Evolutionary conservation across 2,113 vertebrate genomes (phyloP).

Genomic region (Protomyctophum bolini): DNA sequence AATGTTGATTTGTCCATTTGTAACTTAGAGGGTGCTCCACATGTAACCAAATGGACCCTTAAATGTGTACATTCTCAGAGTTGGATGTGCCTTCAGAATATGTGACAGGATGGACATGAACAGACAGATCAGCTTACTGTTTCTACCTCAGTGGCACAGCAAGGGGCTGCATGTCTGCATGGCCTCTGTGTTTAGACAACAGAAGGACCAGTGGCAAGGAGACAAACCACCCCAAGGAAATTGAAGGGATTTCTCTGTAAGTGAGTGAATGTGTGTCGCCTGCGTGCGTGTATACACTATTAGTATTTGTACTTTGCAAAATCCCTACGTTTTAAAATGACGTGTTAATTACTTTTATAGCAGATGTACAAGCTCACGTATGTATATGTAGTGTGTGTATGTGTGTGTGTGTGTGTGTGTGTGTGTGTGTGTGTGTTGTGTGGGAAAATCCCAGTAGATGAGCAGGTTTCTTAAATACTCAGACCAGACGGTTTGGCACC

Average conservation of each 20-base stretch:
- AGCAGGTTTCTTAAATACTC: too few relatives aligned
- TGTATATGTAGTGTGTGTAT: slow-evolving; percentile 5
- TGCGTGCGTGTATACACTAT: too few relatives aligned
- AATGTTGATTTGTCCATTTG: too few relatives aligned
- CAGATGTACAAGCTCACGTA: too few relatives aligned
- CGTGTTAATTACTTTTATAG: too few relatives aligned
- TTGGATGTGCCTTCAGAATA: too few relatives aligned
- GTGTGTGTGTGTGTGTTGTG: slow-evolving; percentile 11
- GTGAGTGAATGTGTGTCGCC: background rate
- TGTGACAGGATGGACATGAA: background rate
- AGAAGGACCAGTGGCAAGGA: slow-evolving; percentile 35
- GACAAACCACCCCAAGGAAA: background rate
- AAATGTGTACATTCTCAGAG: too few relatives aligned
- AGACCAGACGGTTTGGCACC: too few relatives aligned
- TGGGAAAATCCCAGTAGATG: background rate
- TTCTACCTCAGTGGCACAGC: slow-evolving; percentile 41
- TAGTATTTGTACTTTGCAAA: too few relatives aligned
- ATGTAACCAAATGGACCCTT: too few relatives aligned
- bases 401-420: background rate
- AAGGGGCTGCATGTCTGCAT: slow-evolving; percentile 12
- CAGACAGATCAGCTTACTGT: slow-evolving; percentile 23
- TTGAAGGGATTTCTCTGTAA: background rate
- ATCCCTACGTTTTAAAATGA: too few relatives aligned
- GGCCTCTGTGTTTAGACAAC: slow-evolving; percentile 51
- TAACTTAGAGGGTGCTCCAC: too few relatives aligned